Conservation (phyloP, 1,140 invertebrate species). For the Drosophila truncata region DNA sequence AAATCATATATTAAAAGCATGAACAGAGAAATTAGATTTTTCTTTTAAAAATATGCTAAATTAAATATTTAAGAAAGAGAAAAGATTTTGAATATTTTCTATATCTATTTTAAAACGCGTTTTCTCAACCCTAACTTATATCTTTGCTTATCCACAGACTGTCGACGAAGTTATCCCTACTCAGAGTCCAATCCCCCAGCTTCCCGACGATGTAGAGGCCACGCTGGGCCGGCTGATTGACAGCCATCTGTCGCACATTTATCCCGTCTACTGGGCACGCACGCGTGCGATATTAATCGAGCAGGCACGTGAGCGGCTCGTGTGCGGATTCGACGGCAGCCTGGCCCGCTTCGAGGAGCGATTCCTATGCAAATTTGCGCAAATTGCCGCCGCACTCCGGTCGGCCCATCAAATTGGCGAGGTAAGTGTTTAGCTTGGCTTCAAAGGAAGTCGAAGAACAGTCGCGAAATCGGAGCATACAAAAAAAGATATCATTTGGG, state of each 20-base stretch:
- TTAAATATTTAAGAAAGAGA: background rate
- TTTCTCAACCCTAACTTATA: background rate
- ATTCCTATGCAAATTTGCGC: slow-evolving; percentile 88
- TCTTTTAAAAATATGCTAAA: background rate
- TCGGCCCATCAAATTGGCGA: slow-evolving; percentile 78
- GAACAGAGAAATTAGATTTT: background rate
- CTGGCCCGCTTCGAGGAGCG: slow-evolving; percentile 88
- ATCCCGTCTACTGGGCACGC: slow-evolving; percentile 86
- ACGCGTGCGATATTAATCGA: slow-evolving; percentile 88
- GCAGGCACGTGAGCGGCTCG: slow-evolving; percentile 89
- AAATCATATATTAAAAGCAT: background rate
- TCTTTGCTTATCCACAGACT: slow-evolving; percentile 4
- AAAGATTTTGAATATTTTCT: background rate
- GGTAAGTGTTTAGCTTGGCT: slow-evolving; percentile 74
- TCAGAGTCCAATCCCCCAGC: background rate
- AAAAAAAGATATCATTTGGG: slow-evolving; percentile 38
- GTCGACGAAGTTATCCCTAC: background rate
- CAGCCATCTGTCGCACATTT: slow-evolving; percentile 88
- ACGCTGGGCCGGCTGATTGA: slow-evolving; percentile 86
- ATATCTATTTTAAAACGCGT: background rate
- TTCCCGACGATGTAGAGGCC: slow-evolving; percentile 42
- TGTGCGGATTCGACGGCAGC: slow-evolving; percentile 88
- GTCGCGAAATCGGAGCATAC: slow-evolving; percentile 12
- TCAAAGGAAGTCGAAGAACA: slow-evolving; percentile 2
- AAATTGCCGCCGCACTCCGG: slow-evolving; percentile 86